Percentiles rank a stretch among this genome's conserved stretches.
phyloP scores from a whole-genome alignment of 2,113 vertebrate genomes.

The Paradisaea rubra region DNA sequence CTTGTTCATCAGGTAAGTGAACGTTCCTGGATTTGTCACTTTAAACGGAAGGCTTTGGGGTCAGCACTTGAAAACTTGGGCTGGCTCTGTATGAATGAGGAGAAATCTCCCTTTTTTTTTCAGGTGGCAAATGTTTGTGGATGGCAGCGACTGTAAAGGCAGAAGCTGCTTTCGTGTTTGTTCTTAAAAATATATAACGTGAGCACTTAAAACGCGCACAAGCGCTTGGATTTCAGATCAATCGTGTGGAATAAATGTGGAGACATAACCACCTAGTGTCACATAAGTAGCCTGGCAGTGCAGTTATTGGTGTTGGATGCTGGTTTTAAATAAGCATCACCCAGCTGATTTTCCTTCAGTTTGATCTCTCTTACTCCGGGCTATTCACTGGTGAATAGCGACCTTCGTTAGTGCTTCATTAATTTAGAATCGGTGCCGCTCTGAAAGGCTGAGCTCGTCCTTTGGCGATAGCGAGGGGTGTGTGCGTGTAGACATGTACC shows the following conservation, averaged over 20 bases:
- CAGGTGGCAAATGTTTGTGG: not conserved
- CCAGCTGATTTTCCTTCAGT: not conserved
- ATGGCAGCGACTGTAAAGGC: not conserved
- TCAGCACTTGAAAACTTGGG: not conserved
- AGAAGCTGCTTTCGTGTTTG: not conserved
- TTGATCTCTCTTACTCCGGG: not conserved
- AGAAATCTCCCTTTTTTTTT: not conserved
- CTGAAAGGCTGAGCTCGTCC: slow-evolving; percentile 13
- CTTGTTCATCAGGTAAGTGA: slow-evolving; percentile 96
- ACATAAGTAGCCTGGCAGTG: not conserved
- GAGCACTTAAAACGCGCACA: not conserved
- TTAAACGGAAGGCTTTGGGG: not conserved
- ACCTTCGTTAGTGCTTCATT: slow-evolving; percentile 37
- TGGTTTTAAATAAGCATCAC: not conserved
- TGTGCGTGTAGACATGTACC: not conserved
- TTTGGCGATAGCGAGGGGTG: not conserved
- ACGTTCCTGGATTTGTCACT: not conserved
- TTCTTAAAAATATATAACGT: not conserved
- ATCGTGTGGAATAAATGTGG: not conserved
- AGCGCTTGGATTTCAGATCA: not conserved
- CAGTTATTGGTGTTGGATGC: not conserved
- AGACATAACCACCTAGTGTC: slow-evolving; percentile 6
- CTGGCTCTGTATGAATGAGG: not conserved
- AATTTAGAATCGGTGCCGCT: slow-evolving; percentile 27
- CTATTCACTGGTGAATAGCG: not conserved